Evolutionary conservation across 2,888 invertebrate genomes (phyloP), one percentile per base, ranked within the genome.

Genomic region (Candidula unifasciata): DNA sequence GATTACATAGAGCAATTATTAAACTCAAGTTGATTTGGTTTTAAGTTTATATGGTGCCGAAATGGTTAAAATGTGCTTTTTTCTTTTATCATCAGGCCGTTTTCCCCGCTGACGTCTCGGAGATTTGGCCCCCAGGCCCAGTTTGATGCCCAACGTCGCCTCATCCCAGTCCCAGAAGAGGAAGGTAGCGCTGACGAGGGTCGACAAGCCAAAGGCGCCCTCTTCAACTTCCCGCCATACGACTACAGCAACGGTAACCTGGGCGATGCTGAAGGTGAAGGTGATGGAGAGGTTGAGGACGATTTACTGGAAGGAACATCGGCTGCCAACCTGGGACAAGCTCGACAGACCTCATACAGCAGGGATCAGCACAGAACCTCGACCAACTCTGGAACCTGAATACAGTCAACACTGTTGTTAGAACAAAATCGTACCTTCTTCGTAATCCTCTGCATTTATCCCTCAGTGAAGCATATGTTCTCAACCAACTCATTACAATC

Each of bases 111-210:
- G 5, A 85, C 85, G 8, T 71, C 87, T 33, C 81, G 87, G 30
- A 64, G 87, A 24, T 87, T 83, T 44, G 82, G 81, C n/a, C 84
- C 87, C 66, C 82, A 82, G 64, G 74, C 27, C 8, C 82, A 57
- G 82, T 85, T 85, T 54, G 85, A 87, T 73, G 81, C 80, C 24
- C 83, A 87, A 84, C 78, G 85, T 24, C 85, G 87, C 24, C 85
- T 87, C 52, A 87, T 87, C 73, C 79, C 87, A 8, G 87, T 87
- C n/a, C 87, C 87, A 27, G 87, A 87, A 66, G 87, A 87, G 68
- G 87, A 87, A 44, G 87, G 87, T 21, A 84, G 84, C 80, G 83
- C 85, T 35, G 87, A 87, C 76, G 86, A 86, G 79, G 69, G 84
- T 27, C 78, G 85, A 64, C 85, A 83, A 64, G 80, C 85, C 66